Base-by-base conservation (phyloP, 2,113 vertebrate species). In the Cercocebus atys region DNA sequence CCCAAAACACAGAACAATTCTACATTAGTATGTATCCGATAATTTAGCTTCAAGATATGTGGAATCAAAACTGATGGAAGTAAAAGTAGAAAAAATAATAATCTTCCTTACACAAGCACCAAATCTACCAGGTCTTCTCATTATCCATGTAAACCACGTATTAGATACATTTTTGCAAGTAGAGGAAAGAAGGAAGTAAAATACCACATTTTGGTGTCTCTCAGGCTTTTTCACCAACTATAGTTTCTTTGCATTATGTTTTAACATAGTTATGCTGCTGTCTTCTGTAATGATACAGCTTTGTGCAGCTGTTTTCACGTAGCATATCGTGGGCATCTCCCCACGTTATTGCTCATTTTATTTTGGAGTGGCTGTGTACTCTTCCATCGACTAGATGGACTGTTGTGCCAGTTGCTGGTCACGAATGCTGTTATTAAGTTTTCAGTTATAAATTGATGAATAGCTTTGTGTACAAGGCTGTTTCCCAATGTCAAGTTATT, bases 361-460 rank as follows among this genome's bases (percentile, higher is more conserved):
- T 35, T n/a, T 18, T 9, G 94, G 11, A 12, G 0, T 8, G 82
- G 40, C 75, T 2, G 14, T 0, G 4, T 3, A 0, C 7, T 2
- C 27, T 20, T 0, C 82, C 47, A 0, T 22, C 23, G 1, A 1
- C 61, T 3, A 2, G 45, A 9, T 0, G 76, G 18, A 16, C 55
- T 32, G 59, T 0, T 0, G 59, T 8, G 90, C 68, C 27, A 0
- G 0, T 8, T 4, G 9, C 4, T 0, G 27, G 0, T 8, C 68
- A 8, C 73, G 30, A 13, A 0, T 2, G 61, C 84, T 11, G 9
- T 25, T 1, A 5, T 17, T 32, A 0, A 6, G 0, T 7, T 20
- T 30, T 35, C 83, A 61, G 4, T 35, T 23, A 7, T 7, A 59
- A 59, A 23, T 0, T 0, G 35, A 16, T 12, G 50, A 5, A 22